Percentiles rank a stretch among this genome's conserved stretches.
Conservation (phyloP, 2,888 invertebrate genomes). For the Pinctada fucata region DNA sequence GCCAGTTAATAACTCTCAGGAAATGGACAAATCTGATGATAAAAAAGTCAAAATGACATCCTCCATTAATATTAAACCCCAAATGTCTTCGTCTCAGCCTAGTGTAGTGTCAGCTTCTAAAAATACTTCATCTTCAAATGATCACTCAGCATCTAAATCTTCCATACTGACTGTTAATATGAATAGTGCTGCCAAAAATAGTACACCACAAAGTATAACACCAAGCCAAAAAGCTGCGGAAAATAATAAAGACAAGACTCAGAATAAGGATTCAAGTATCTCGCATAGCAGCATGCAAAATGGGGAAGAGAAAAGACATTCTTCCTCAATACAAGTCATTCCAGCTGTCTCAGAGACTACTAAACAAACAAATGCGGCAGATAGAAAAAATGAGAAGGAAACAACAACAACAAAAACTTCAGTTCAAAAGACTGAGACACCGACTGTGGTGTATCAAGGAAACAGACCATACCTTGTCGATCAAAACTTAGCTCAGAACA, state of each 20-base stretch:
- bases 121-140: neutral
- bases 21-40: no score
- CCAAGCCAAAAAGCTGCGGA: neutral
- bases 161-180: neutral
- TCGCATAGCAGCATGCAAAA: no score
- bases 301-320: no score
- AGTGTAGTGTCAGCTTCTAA: no score
- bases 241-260: neutral
- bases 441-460: slow-evolving; percentile 13
- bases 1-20: slow-evolving; percentile 12
- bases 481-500: slow-evolving; percentile 15
- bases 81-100: no score
- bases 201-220: no score
- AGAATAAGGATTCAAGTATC: no score
- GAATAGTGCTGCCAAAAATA: neutral
- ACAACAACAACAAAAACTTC: neutral
- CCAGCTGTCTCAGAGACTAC: no score
- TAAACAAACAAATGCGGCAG: no score
- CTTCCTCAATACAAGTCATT: no score
- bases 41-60: no score
- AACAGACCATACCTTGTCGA: slow-evolving; percentile 12
- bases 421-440: neutral
- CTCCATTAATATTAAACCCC: no score
- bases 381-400: neutral
- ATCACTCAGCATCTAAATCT: neutral